Conservation (phyloP, 2,888 invertebrate species). For the Unio pictorum region DNA sequence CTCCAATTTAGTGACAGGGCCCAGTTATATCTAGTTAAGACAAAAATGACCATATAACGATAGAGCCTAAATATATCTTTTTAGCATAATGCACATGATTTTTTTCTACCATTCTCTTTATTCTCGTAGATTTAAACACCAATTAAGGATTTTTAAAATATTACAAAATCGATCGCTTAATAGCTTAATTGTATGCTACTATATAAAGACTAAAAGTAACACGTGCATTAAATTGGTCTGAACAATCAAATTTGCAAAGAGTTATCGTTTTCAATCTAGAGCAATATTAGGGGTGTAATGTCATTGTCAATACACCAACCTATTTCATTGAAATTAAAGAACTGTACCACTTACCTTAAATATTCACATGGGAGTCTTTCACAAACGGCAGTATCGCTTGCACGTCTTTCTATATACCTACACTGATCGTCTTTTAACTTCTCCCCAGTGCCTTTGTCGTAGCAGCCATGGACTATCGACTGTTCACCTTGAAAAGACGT, state of each 20-base stretch:
- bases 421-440: constrained; percentile 43
- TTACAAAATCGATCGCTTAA: no score
- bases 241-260: not conserved
- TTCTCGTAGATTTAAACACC: no score
- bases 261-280: not conserved
- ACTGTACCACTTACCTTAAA: constrained; percentile 22
- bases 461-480: constrained; percentile 47
- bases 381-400: constrained; percentile 42
- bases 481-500: constrained; percentile 31
- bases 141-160: no score
- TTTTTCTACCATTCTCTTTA: no score
- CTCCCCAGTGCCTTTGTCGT: constrained; percentile 38
- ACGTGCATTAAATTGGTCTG: no score
- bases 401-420: constrained; percentile 28
- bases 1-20: constrained; percentile 46
- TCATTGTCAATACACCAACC: not conserved
- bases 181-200: no score
- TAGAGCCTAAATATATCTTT: not conserved
- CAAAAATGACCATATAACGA: not conserved
- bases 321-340: not conserved
- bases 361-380: constrained; percentile 39
- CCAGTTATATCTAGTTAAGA: constrained; percentile 45
- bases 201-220: no score
- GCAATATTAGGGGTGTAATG: not conserved
- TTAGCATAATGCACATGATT: no score